Evolutionary conservation across 1,140 invertebrate species (phyloP).

Genomic region (Ceratosolen solmsi): DNA sequence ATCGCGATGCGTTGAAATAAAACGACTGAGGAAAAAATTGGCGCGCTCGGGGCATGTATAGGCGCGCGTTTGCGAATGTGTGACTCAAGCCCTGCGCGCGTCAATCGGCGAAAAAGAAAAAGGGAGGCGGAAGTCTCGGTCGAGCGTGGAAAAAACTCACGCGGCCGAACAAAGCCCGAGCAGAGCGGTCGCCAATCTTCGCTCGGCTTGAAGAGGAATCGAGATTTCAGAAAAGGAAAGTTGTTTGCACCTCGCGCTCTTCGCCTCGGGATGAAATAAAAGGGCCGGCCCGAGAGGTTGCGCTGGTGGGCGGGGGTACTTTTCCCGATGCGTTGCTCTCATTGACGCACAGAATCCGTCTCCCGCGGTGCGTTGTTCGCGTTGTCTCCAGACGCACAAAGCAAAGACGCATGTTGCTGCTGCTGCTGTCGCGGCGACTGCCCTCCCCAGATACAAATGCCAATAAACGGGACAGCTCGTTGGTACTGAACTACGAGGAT

Average conservation of each 20-base stretch:
- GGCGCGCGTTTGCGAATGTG: neutral
- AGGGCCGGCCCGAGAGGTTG: too few species aligned
- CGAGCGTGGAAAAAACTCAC: slow-evolving; percentile 9
- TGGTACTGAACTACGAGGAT: neutral
- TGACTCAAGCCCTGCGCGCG: slow-evolving; percentile 40
- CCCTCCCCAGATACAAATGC: too few species aligned
- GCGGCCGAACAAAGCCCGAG: slow-evolving; percentile 26
- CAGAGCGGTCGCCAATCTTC: too few species aligned
- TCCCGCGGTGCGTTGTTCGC: too few species aligned
- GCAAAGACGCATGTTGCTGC: too few species aligned
- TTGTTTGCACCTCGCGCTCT: slow-evolving; percentile 15
- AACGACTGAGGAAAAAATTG: slow-evolving; percentile 40
- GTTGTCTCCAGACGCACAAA: too few species aligned
- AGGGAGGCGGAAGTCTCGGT: slow-evolving; percentile 41
- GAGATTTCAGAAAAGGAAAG: slow-evolving; percentile 47
- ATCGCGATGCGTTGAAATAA: slow-evolving; percentile 9
- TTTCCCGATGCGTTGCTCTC: neutral
- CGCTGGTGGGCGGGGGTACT: too few species aligned
- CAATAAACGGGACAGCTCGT: too few species aligned
- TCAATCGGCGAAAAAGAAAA: slow-evolving; percentile 18
- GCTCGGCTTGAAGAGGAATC: neutral
- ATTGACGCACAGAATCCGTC: neutral
- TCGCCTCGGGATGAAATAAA: neutral
- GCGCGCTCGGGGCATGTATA: neutral
- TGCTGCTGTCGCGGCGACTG: too few species aligned